Conservation (phyloP, 1,140 invertebrate species). For the Calephelis nemesis region DNA sequence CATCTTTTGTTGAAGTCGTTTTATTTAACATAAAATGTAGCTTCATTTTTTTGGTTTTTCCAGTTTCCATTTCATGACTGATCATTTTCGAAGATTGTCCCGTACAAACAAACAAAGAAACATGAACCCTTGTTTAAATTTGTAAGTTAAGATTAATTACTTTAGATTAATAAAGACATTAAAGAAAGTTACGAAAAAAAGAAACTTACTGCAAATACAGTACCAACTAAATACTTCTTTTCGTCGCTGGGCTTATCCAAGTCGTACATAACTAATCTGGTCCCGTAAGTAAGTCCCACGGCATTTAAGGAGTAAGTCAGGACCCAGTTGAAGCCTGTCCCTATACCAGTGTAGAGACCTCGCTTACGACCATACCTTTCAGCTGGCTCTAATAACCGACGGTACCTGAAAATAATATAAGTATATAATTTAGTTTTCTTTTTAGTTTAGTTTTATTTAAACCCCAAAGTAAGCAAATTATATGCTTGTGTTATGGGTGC, state of each 20-base stretch:
- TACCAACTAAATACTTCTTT: constrained; percentile 81
- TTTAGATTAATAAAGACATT: neutral
- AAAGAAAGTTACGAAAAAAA: neutral
- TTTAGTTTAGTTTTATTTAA: neutral
- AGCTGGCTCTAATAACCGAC: constrained; percentile 82
- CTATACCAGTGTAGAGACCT: constrained; percentile 84
- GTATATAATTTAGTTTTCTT: neutral
- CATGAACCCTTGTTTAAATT: too few relatives aligned
- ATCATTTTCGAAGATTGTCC: too few relatives aligned
- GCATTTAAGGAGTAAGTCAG: constrained; percentile 87
- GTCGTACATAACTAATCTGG: constrained; percentile 83
- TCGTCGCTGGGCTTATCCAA: constrained; percentile 74
- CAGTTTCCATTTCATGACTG: too few relatives aligned
- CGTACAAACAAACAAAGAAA: too few relatives aligned
- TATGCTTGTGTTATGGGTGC: too few relatives aligned
- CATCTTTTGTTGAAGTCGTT: too few relatives aligned
- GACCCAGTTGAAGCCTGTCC: constrained; percentile 86
- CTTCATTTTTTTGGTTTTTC: too few relatives aligned
- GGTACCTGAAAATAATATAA: constrained; percentile 71
- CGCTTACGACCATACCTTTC: constrained; percentile 84
- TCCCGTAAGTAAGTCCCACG: constrained; percentile 91
- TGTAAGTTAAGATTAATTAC: too few relatives aligned
- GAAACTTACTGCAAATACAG: constrained; percentile 82
- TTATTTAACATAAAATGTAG: too few relatives aligned
- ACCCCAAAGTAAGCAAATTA: too few relatives aligned